Conservation (phyloP, 1,140 invertebrate genomes). For the Parapsyche elsis region DNA sequence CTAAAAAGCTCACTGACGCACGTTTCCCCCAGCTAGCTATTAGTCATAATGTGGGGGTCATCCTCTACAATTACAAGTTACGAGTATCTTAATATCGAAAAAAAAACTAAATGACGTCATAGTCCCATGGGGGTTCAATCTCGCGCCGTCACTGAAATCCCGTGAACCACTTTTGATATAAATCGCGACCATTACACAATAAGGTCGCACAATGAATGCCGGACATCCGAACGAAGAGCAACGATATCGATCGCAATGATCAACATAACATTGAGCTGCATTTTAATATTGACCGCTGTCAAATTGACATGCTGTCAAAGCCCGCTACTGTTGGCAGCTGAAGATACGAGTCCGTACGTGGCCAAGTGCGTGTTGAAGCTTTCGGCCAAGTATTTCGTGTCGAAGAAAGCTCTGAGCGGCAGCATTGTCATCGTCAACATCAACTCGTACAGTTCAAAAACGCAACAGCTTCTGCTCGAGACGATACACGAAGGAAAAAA, state of each 20-base stretch:
- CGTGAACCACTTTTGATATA: background rate
- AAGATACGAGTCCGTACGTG: slow-evolving; percentile 41
- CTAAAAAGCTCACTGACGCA: too few relatives aligned
- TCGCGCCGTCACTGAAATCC: background rate
- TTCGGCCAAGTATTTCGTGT: slow-evolving; percentile 66
- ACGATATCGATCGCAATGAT: background rate
- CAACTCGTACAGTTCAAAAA: slow-evolving; percentile 62
- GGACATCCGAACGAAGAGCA: background rate
- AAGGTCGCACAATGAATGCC: background rate
- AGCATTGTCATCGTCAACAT: slow-evolving; percentile 66
- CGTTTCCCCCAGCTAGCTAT: too few relatives aligned
- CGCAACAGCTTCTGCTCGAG: slow-evolving; percentile 61
- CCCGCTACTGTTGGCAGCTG: background rate
- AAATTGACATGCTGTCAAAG: background rate
- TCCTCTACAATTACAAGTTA: too few relatives aligned
- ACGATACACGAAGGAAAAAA: slow-evolving; percentile 64
- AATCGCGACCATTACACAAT: background rate
- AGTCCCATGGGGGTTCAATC: too few relatives aligned
- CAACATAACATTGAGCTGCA: too few relatives aligned
- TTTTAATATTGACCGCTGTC: background rate
- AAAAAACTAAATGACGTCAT: too few relatives aligned
- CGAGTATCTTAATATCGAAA: too few relatives aligned
- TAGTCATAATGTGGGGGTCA: too few relatives aligned
- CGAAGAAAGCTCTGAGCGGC: slow-evolving; percentile 65
- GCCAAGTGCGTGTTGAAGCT: slow-evolving; percentile 66